Evolutionary conservation across 2,113 vertebrate species (phyloP).

Genomic region (Aix galericulata): DNA sequence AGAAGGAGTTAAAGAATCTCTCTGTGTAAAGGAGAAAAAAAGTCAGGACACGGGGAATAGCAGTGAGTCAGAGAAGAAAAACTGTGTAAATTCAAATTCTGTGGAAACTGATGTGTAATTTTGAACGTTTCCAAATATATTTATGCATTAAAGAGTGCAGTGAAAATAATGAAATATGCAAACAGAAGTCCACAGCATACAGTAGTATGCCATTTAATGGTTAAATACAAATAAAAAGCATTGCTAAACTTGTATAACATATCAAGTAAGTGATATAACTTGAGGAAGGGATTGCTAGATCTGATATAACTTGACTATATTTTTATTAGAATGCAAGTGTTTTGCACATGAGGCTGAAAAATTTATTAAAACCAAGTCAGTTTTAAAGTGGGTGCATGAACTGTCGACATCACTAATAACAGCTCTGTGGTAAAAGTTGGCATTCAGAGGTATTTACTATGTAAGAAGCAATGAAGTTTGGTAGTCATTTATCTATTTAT

Average conservation of each 20-base stretch:
- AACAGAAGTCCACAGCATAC: conserved; percentile 75
- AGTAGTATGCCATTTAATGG: conserved; percentile 75
- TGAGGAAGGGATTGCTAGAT: conserved; percentile 69
- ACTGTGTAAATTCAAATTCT: conserved; percentile 91
- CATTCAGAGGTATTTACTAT: conserved; percentile 86
- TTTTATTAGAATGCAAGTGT: conserved; percentile 84
- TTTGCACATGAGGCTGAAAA: conserved; percentile 81
- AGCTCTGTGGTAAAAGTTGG: conserved; percentile 79
- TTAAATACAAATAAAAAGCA: conserved; percentile 75
- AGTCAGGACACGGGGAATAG: conserved; percentile 91
- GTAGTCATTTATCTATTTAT: conserved; percentile 76
- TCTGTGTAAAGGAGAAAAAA: conserved; percentile 90
- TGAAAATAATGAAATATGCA: conserved; percentile 83
- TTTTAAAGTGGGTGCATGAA: conserved; percentile 71
- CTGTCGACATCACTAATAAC: conserved; percentile 73
- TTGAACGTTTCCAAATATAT: conserved; percentile 75
- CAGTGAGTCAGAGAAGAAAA: conserved; percentile 92
- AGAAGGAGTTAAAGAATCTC: conserved; percentile 95
- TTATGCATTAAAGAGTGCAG: conserved; percentile 83
- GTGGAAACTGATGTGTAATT: conserved; percentile 98
- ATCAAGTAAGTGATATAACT: conserved; percentile 76
- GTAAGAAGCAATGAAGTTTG: conserved; percentile 80
- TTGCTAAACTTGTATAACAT: conserved; percentile 76
- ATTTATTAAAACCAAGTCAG: conserved; percentile 55
- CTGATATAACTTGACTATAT: conserved; percentile 79